These are phyloP conservation scores for Germaria angustata DNA, from an alignment of 2,888 invertebrate genomes.

Conservation along the genomic window DNA sequence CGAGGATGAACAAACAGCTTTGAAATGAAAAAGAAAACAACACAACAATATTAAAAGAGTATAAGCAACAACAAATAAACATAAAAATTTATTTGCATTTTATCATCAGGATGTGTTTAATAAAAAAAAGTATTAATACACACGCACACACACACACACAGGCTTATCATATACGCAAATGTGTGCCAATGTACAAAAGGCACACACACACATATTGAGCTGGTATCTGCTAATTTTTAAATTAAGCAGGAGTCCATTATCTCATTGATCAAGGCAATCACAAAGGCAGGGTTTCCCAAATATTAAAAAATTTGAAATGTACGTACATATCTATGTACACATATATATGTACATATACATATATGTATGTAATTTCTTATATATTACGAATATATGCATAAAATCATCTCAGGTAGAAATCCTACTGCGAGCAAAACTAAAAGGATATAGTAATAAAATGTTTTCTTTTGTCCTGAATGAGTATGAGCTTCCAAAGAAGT, in stretches of 20 bases:
- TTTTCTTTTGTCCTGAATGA: no score
- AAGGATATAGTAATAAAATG: no score
- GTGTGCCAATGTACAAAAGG: background rate
- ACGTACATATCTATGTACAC: no score
- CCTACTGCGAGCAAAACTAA: no score
- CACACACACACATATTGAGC: background rate
- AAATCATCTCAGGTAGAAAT: no score
- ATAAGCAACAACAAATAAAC: conserved; percentile 28
- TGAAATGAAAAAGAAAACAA: conserved; percentile 1
- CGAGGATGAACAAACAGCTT: conserved; percentile 45
- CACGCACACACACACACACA: background rate
- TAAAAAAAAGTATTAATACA: background rate
- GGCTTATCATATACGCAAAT: background rate
- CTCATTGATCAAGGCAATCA: conserved; percentile 16
- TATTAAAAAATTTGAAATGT: no score
- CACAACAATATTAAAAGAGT: conserved; percentile 5
- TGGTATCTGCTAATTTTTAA: conserved; percentile 24
- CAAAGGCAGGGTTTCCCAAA: conserved; percentile 43
- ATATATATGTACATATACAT: no score
- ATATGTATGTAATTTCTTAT: no score
- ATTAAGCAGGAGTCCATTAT: conserved; percentile 55
- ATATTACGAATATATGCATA: no score
- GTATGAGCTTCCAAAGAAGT: no score
- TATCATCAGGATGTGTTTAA: conserved; percentile 63
- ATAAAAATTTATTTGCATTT: conserved; percentile 47